Evolutionary conservation across 2,888 invertebrate species (phyloP), one percentile per base, ranked within the genome.

Genomic region (Andrena flavipes): DNA sequence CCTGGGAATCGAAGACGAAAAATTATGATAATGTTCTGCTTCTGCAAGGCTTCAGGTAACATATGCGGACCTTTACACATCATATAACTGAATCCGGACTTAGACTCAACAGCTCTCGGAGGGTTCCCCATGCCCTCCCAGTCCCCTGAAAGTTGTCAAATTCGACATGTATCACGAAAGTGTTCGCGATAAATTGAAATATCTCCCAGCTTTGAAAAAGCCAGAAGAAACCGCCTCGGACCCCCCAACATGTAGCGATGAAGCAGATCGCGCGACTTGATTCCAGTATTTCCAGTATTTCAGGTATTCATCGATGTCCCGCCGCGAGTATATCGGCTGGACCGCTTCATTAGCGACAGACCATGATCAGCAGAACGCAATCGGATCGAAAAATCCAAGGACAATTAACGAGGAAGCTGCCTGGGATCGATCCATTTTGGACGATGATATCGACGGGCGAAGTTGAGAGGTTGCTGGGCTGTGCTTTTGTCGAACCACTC

Each of bases 241-340:
- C 56, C 56, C 26, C 56, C 56, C 56, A 56, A 56, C 56, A 56
- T 13, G 56, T 8, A 56, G 56, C 69, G 76, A 48, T n/a, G 60
- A 63, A 72, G 69, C 73, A 80, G 78, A 76, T 80, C 67, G 72
- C 64, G 56, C 56, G 23, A 56, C 56, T 56, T 26, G 23, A 62
- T 29, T 60, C 51, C 68, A 56, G 75, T 29, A 64, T 83, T 80
- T 80, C 85, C 79, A 69, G 84, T 83, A 85, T 85, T 85, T 82
- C 80, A 78, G 69, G 69, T 80, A 73, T 75, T 62, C 78, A 48
- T 49, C 13, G 51, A 65, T 67, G 68, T 69, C 76, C 78, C 29
- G 65, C 70, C 42, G 73, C 54, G 33, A 16, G 76, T 51, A 42
- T 68, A 54, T 56, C 77, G 49, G 74, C 67, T 84, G 76, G 76